Conservation (phyloP, 2,113 vertebrate genomes). For the Aviceda subcristata region DNA sequence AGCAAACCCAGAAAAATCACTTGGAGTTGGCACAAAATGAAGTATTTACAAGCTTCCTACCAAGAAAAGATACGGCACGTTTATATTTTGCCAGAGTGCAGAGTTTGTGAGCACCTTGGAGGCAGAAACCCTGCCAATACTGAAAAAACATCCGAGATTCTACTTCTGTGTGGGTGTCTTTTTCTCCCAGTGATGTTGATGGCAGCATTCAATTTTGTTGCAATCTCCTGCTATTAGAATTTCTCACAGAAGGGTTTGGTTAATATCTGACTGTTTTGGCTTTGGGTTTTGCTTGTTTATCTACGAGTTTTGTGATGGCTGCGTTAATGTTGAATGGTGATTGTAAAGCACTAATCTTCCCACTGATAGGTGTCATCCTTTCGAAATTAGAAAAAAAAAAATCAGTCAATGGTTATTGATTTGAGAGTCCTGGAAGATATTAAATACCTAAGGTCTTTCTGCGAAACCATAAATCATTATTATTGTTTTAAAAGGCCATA, state of each 20-base stretch:
- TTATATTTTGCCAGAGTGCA: neutral
- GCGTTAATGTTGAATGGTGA: constrained; percentile 71
- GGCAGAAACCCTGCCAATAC: neutral
- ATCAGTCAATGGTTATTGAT: constrained; percentile 34
- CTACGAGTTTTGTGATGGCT: constrained; percentile 74
- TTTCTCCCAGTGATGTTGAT: neutral
- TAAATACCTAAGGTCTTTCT: constrained; percentile 37
- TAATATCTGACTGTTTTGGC: constrained; percentile 29
- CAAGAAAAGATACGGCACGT: neutral
- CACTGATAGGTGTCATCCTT: neutral
- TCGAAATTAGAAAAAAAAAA: neutral
- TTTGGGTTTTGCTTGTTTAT: constrained; percentile 62
- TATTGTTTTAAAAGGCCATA: constrained; percentile 54
- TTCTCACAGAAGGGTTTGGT: constrained; percentile 40
- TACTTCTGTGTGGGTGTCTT: neutral
- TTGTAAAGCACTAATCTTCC: constrained; percentile 63
- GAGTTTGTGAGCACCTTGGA: neutral
- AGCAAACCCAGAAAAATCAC: neutral
- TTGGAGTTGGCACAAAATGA: neutral
- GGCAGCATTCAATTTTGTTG: neutral
- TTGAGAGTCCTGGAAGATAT: constrained; percentile 40
- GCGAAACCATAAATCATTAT: constrained; percentile 38
- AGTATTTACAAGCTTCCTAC: neutral
- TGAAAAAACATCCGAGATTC: neutral
- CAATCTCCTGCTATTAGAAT: neutral